phyloP scores from a whole-genome alignment of 2,888 invertebrate genomes.

The Hyppa rectilinea region DNA sequence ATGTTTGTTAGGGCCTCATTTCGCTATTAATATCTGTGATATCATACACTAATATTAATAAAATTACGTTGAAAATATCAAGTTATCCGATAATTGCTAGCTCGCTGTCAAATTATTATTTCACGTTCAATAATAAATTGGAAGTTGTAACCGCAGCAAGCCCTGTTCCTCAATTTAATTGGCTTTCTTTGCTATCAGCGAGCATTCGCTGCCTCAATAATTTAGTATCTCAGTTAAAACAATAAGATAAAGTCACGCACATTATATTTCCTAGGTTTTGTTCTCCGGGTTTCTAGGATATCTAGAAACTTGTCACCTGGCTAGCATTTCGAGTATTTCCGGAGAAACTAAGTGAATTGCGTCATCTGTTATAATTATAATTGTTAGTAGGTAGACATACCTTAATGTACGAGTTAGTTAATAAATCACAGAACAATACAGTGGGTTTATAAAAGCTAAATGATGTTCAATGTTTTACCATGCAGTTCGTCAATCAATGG shows the following conservation, averaged over 20 bases:
- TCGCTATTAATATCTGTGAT: constrained; percentile 16
- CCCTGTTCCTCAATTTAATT: constrained; percentile 34
- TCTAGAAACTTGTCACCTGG: constrained; percentile 56
- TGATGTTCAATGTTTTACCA: constrained; percentile 29
- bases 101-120: constrained; percentile 34
- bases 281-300: constrained; percentile 49
- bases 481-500: constrained; percentile 52
- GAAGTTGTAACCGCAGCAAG: neutral
- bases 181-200: constrained; percentile 36
- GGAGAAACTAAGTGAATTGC: constrained; percentile 58
- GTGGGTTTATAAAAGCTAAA: constrained; percentile 31
- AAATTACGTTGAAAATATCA: constrained; percentile 17
- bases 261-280: constrained; percentile 60
- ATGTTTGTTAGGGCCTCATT: constrained; percentile 11
- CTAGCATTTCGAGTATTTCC: constrained; percentile 55
- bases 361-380: constrained; percentile 43
- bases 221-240: constrained; percentile 50
- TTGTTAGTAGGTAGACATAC: constrained; percentile 9
- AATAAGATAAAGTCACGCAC: constrained; percentile 59
- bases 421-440: constrained; percentile 44
- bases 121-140: constrained; percentile 18
- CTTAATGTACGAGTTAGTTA: constrained; percentile 8
- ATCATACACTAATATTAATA: constrained; percentile 19
- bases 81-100: constrained; percentile 19
- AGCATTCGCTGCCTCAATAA: constrained; percentile 42